Evolutionary conservation across 1,140 invertebrate species (phyloP), one percentile per base, ranked within the genome.

Genomic region (Drosophila elegans): DNA sequence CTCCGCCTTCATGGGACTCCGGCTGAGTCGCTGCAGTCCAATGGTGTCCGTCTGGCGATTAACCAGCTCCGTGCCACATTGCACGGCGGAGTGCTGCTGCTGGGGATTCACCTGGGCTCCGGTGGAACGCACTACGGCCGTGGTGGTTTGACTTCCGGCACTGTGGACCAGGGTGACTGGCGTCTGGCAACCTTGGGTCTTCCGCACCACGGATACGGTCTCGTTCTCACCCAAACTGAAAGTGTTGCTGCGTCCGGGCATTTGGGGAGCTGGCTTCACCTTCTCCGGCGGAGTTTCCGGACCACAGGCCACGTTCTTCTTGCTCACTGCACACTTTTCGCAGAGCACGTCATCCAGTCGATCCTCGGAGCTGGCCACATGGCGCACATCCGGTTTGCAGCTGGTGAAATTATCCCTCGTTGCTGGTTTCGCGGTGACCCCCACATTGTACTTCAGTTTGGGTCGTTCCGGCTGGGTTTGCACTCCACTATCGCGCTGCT

Each of bases 311-410:
- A 94, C 78, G 38, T 77, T 91, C n/a, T 77, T 82, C 61, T 93
- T 94, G 32, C 64, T 63, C 0, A 92, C 74, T 12, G 88, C 92
- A 81, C 94, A 95, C 83, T 93, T 94, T 11, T 93, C 92, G 84
- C 94, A 95, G 11, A 93, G 73, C 25, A 92, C 84, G 57, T 93
- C 93, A 44, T 84, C 84, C 16, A 94, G 84, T 3, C 89, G 93
- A 57, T 93, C 91, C 32, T 94, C 92, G 3, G 94, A 94, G 63
- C 92, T 86, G 49, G 93, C 94, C 38, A 93, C 79, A 49, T 93
- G 93, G 42, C 90, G 85, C 3, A 89, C 90, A 51, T 92, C 91
- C 21, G 93, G 92, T 45, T 82, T 89, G 64, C 93, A 93, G 53
- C 90, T 91, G 41, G 93, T 80, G 46, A 75, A 90, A 54, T 80